Percentiles rank a stretch among this genome's conserved stretches.
Evolutionary conservation across 35 echinoderm and acorn worm genomes (phyloP).

Genomic region (Hemicentrotus pulcherrimus): DNA sequence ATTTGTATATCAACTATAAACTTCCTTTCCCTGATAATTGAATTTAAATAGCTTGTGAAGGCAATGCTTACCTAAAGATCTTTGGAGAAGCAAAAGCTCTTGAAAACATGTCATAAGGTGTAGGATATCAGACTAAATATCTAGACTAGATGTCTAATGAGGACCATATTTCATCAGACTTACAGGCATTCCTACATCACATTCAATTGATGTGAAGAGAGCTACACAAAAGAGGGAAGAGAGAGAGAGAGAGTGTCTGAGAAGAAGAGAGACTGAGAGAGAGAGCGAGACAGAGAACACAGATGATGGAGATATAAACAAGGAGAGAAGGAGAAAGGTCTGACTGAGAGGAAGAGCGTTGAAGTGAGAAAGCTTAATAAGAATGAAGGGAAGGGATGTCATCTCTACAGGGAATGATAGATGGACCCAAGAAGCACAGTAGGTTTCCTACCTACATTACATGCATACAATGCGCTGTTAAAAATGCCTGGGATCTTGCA

Average conservation of each 20-base stretch:
- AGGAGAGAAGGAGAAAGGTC: background rate
- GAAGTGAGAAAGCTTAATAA: background rate
- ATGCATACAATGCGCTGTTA: background rate
- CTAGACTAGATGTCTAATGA: background rate
- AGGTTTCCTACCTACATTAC: background rate
- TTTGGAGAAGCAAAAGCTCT: too few species aligned
- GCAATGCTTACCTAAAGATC: too few species aligned
- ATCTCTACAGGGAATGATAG: constrained; percentile 1
- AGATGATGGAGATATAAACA: too few species aligned
- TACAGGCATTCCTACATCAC: background rate
- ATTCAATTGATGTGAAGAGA: background rate
- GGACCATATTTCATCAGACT: background rate
- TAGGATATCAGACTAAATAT: background rate
- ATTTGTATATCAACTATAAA: too few species aligned
- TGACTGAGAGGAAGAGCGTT: background rate
- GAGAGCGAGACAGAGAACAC: background rate
- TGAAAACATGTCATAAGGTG: too few species aligned
- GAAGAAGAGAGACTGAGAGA: background rate
- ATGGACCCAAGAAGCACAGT: background rate
- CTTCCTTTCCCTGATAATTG: too few species aligned
- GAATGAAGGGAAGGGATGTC: background rate
- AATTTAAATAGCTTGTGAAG: too few species aligned
- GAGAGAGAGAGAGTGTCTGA: background rate
- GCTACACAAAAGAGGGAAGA: too few species aligned
- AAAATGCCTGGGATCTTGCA: background rate